These are phyloP conservation scores for Microcebus jonahi DNA, from an alignment of 2,113 vertebrate species.

Conservation along the genomic window DNA sequence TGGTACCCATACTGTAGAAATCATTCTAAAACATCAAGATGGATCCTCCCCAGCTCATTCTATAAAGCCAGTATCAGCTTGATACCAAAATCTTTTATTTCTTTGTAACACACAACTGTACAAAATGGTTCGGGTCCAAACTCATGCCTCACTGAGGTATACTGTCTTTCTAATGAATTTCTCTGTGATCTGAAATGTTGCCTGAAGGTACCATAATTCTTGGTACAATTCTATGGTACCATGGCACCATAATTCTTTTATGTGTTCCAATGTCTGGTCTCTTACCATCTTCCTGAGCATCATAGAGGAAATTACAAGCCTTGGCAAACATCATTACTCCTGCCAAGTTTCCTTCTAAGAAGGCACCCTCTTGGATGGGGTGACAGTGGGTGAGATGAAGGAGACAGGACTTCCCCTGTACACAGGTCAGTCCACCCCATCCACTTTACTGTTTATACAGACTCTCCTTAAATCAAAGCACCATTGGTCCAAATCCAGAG, in stretches of 20 bases:
- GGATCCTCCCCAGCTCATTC: no score
- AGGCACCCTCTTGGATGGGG: fast-evolving
- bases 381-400: neutral
- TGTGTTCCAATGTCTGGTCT: neutral
- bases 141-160: neutral
- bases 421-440: neutral
- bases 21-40: no score
- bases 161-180: neutral
- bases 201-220: neutral
- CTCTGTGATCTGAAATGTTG: no score
- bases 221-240: no score
- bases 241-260: fast-evolving
- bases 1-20: no score
- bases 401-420: neutral
- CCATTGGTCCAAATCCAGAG: neutral
- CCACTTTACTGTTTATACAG: neutral
- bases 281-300: neutral
- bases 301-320: neutral
- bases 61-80: no score
- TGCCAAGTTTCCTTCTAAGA: fast-evolving
- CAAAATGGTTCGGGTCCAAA: neutral
- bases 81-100: neutral
- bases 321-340: fast-evolving
- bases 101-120: neutral
- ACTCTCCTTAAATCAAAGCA: neutral